phyloP scores from a whole-genome alignment of 2,113 vertebrate species.

The Boleophthalmus pectinirostris region DNA sequence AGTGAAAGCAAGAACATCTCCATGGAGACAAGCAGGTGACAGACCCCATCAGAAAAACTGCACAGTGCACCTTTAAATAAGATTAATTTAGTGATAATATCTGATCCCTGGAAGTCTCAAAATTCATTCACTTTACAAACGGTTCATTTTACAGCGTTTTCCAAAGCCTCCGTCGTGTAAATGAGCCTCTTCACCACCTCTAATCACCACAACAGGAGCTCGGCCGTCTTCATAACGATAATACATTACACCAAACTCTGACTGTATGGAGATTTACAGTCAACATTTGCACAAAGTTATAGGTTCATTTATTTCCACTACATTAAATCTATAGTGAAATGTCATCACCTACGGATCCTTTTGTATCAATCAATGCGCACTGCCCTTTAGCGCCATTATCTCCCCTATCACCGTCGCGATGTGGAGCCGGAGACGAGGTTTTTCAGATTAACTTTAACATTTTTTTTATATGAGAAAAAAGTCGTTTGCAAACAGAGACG shows the following conservation, averaged over 20 bases:
- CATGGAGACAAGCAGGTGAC: too few relatives aligned
- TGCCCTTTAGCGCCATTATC: constrained; percentile 31
- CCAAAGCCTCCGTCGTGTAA: neutral
- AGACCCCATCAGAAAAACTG: too few relatives aligned
- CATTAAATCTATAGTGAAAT: constrained; percentile 22
- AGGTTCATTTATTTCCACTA: neutral
- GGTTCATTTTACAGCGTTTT: neutral
- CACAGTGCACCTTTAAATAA: too few relatives aligned
- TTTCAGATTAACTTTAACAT: neutral
- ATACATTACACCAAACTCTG: neutral
- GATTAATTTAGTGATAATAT: too few relatives aligned
- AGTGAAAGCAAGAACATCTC: too few relatives aligned
- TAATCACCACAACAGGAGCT: neutral
- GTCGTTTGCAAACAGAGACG: neutral
- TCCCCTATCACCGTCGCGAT: constrained; percentile 1
- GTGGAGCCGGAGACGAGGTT: neutral
- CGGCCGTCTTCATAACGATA: neutral
- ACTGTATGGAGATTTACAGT: neutral
- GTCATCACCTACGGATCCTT: constrained; percentile 25
- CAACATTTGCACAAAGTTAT: neutral
- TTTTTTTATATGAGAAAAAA: neutral
- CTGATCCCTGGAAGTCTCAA: too few relatives aligned
- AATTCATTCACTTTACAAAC: too few relatives aligned
- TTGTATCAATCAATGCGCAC: constrained; percentile 14
- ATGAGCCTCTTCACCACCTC: neutral